These are phyloP conservation scores for Agriopis leucophaearia DNA, from an alignment of 2,888 invertebrate genomes.

Conservation along the genomic window DNA sequence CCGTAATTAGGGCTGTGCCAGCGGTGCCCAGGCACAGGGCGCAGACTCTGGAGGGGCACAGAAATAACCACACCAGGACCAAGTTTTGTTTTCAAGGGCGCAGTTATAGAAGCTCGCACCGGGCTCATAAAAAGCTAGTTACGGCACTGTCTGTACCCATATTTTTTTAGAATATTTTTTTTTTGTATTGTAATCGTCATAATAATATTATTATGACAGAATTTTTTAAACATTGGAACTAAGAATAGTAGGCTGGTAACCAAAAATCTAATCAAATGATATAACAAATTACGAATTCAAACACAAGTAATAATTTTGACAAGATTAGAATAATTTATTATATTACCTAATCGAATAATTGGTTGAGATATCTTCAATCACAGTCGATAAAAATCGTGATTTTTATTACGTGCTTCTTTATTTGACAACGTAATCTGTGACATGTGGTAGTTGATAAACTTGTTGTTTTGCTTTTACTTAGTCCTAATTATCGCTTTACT, in stretches of 20 bases:
- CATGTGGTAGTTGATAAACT: neutral
- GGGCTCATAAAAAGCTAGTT: too few relatives aligned
- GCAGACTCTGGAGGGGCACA: too few relatives aligned
- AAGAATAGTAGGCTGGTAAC: neutral
- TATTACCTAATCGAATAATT: slow-evolving; percentile 1
- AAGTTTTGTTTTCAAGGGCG: too few relatives aligned
- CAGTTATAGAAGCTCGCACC: too few relatives aligned
- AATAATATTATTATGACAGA: neutral
- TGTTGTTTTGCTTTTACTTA: neutral
- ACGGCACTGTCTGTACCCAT: too few relatives aligned
- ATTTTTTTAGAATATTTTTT: too few relatives aligned
- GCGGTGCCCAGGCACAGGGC: too few relatives aligned
- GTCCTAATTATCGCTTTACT: too few relatives aligned
- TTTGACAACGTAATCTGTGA: neutral
- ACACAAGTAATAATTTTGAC: too few relatives aligned
- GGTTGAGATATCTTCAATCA: neutral
- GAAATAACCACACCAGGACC: too few relatives aligned
- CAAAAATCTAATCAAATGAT: neutral
- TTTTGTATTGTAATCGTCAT: too few relatives aligned
- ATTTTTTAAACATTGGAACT: neutral
- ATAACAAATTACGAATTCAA: neutral
- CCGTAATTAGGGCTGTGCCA: too few relatives aligned
- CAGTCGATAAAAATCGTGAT: slow-evolving; percentile 1
- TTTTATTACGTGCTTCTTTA: neutral
- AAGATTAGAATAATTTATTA: neutral